Evolutionary conservation across 2,888 invertebrate species (phyloP).

Genomic region (Seladonia tumulorum): DNA sequence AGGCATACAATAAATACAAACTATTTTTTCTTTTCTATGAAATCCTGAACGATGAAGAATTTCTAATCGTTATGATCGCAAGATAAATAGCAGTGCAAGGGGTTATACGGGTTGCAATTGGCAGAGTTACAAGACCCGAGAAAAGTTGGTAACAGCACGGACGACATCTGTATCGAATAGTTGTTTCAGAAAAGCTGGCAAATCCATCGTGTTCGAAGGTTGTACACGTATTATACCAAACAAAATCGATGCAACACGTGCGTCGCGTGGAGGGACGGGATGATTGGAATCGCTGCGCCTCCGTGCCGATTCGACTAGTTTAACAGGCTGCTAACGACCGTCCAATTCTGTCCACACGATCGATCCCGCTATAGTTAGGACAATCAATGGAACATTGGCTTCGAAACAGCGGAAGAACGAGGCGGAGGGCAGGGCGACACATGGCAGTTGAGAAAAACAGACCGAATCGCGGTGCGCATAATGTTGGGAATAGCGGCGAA

Average conservation of each 20-base stretch:
- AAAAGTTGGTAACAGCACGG: neutral
- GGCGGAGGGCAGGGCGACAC: neutral
- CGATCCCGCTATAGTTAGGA: slow-evolving; percentile 2
- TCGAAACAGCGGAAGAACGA: slow-evolving; percentile 26
- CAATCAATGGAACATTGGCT: neutral
- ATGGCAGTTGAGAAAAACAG: slow-evolving; percentile 35
- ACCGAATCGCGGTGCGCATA: slow-evolving; percentile 51
- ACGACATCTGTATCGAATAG: neutral
- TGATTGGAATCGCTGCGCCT: slow-evolving; percentile 7
- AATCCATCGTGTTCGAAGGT: neutral
- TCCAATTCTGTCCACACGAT: neutral
- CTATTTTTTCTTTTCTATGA: no score
- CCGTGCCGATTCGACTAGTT: slow-evolving; percentile 1
- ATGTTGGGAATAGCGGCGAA: slow-evolving; percentile 44
- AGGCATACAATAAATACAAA: no score
- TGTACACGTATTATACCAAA: neutral
- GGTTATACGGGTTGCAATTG: neutral
- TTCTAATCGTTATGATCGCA: no score
- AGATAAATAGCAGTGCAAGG: no score
- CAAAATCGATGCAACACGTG: slow-evolving; percentile 29
- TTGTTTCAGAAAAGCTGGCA: neutral
- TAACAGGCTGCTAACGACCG: slow-evolving; percentile 8
- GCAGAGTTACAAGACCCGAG: neutral
- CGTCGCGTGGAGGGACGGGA: neutral
- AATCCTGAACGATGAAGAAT: no score